Base-by-base conservation (phyloP, 2,888 invertebrate genomes). In the Strigamia crassipes region DNA sequence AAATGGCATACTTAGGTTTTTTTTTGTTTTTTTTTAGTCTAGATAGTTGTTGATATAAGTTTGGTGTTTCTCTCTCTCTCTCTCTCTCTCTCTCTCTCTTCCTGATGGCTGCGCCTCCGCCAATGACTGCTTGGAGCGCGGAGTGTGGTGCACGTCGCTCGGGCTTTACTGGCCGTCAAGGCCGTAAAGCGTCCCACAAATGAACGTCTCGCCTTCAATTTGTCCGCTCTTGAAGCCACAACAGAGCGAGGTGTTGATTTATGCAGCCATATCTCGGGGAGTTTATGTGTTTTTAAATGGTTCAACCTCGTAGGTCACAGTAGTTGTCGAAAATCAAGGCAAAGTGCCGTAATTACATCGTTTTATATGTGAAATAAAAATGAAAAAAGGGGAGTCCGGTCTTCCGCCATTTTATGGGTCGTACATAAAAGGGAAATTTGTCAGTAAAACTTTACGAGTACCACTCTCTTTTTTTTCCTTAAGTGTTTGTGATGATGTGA, bases 381-480 rank as follows among this genome's bases (percentile, higher is more conserved):
- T 81, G 77, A 73, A 81, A 78, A 80, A 73, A 31, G 73, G 66
- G 81, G 66, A 61, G 81, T 73, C 81, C 81, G 78, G 81, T 77
- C 78, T 61, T 81, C 78, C 81, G 77, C 81, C 81, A 78, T 78
- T 81, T 81, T 81, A 81, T 81, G 81, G 81, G 21, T 78, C 81
- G 77, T 78, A 78, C 41, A 73, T 73, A 78, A 81, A 80, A 78
- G 81, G 81, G 78, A 81, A 81, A 81, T 81, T 81, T 81, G 81
- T 81, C 81, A 81, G 81, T 81, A 81, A 81, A 81, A 81, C 81
- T 81, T 81, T 81, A 81, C 81, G 81, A 81, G 81, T 73, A 73
- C 31, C 81, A 61, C 81, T 81, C 81, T 81, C 66, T 38, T 46
- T 81, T 34, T 66, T 81, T 46, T 81, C 61, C 81, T 77, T 81